Evolutionary conservation across 2,113 vertebrate genomes (phyloP), one percentile per base, ranked within the genome.

Genomic region (Salvelinus alpinus): DNA sequence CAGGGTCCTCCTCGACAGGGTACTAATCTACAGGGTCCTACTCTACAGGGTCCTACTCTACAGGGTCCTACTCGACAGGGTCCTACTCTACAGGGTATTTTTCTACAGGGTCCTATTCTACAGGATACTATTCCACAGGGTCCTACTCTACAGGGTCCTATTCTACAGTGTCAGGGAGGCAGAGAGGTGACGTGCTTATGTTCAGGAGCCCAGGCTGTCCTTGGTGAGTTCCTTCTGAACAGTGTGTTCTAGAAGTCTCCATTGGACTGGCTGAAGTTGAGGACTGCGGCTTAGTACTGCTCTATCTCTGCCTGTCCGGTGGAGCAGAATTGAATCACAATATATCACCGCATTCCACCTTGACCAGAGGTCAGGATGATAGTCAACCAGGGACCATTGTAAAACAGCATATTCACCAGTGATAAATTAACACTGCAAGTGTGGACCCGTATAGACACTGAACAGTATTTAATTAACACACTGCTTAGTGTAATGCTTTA

Each of bases 101-200:
- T 0, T 29, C 29, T 4, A 29, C 29, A 29, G 29, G 29, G 29
- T 29, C 29, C 29, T 29, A 4, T 0, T 29, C 29, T 29, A 29
- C 3, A 29, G 3, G 27, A 2, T 29, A 3, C 29, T 29, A 4
- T 29, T 29, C 29, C 0, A 29, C 29, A 31, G 29, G 29, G 4
- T 31, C 4, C 4, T 31, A 5, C 0, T 31, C 29, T 0, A 31
- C 29, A 31, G 29, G 29, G 29, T 31, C 29, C 4, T 31, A 31
- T 0, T 31, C 29, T 31, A 31, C 29, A 31, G 4, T 79, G 74
- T 18, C 78, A 69, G 14, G 25, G 78, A 79, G 74, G 22, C 75
- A 65, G 8, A 66, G 34, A 34, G 6, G 34, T 34, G 34, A 34
- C 1, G 64, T 66, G 25, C 12, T 14, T 9, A 14, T 60, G 20